Conservation (phyloP, 2,888 invertebrate genomes). For the Drosophila barbarae region DNA sequence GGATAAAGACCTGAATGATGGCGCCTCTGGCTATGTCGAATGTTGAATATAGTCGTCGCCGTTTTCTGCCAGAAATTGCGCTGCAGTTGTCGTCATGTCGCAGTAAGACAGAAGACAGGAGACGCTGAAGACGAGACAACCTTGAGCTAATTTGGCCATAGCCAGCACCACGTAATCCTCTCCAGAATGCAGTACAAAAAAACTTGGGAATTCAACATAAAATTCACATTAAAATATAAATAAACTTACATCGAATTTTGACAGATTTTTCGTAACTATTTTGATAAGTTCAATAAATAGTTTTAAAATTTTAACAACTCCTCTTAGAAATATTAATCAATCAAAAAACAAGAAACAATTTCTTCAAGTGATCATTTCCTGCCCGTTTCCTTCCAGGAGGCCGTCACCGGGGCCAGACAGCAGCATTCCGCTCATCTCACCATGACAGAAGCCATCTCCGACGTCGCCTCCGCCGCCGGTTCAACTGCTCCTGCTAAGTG, state of each 20-base stretch:
- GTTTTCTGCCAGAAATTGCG: constrained; percentile 68
- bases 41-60: constrained; percentile 21
- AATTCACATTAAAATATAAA: background rate
- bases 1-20: constrained; percentile 49
- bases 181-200: constrained; percentile 10
- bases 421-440: constrained; percentile 64
- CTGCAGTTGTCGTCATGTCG: constrained; percentile 68
- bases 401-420: constrained; percentile 63
- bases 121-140: constrained; percentile 56
- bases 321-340: background rate
- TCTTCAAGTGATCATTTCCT: constrained; percentile 7
- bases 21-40: constrained; percentile 50
- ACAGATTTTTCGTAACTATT: too few relatives aligned
- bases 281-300: background rate
- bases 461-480: constrained; percentile 29
- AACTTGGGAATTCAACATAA: background rate
- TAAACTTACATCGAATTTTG: background rate
- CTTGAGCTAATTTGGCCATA: constrained; percentile 72
- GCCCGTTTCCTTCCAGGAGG: constrained; percentile 56
- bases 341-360: background rate
- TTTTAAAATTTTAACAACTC: background rate
- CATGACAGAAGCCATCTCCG: constrained; percentile 61
- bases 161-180: constrained; percentile 11
- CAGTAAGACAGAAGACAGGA: constrained; percentile 31
- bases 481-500: constrained; percentile 58